Base-by-base conservation (phyloP, 2,888 invertebrate genomes). In the Ormyrus pomaceus region DNA sequence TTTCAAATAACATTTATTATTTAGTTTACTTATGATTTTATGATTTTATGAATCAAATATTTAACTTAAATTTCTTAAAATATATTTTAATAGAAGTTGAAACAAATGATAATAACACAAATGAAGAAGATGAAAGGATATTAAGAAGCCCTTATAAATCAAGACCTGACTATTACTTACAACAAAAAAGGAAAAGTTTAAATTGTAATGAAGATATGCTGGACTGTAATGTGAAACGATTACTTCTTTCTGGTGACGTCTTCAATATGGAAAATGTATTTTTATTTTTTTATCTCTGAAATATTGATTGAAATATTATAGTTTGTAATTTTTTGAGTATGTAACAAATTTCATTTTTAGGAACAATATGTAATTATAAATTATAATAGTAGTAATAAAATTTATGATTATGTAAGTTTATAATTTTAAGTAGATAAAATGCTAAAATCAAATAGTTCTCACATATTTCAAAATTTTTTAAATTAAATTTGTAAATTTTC, bases 151-250 rank as follows among this genome's bases (percentile, higher is more conserved):
- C n/a, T 68, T 34, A 34, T 2, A 34, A 34, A 34, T 2, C 51
- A 61, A 5, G 10, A 48, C 7, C 8, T 6, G 13, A 46, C 13
- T 48, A 71, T 62, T 34, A 11, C 50, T 61, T 34, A 0, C 4
- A 6, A 62, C n/a, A 59, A 34, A 77, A 77, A 46, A 71, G 77
- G 19, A 65, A 53, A 45, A 72, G 11, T 9, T 50, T 13, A 48
- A 34, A 7, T 48, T 5, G 9, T 69, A 50, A 7, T 51, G 34
- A 66, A 34, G 6, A 11, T 34, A 34, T 59, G 34, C 10, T 11
- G 46, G 6, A 65, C 8, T 11, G 53, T 56, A 5, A 11, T 51
- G 19, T 56, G 8, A 79, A 74, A 64, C 73, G 64, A 53, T 9
- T 51, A 55, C 56, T 69, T 65, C 11, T 13, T 7, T 34, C 1